phyloP scores from a whole-genome alignment of 2,113 vertebrate genomes.

The Corvus cornix region DNA sequence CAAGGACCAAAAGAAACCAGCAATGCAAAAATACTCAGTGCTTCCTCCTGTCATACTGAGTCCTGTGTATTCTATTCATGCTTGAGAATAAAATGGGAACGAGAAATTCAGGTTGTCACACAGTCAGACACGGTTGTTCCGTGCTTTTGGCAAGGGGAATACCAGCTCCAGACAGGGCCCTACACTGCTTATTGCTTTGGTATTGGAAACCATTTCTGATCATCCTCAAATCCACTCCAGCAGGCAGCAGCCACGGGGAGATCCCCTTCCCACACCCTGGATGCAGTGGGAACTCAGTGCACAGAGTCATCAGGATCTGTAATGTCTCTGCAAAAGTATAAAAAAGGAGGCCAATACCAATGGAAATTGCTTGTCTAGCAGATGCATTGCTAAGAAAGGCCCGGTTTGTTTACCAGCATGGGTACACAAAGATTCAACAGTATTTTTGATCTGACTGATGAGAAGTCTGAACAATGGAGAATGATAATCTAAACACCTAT shows the following conservation, averaged over 20 bases:
- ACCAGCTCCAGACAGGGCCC: not conserved
- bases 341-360: not conserved
- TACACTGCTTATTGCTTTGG: fast-evolving
- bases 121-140: fast-evolving
- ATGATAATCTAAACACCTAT: not conserved
- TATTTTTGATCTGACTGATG: not conserved
- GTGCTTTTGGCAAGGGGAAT: not conserved
- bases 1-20: not conserved
- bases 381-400: not conserved
- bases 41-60: not conserved
- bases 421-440: not conserved
- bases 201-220: not conserved
- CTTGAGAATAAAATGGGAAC: not conserved
- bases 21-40: not conserved
- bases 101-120: not conserved
- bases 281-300: not conserved
- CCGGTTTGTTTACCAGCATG: not conserved
- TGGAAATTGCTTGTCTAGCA: not conserved
- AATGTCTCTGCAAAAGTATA: not conserved
- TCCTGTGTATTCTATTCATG: fast-evolving
- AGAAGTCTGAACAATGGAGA: not conserved
- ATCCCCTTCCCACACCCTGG: not conserved
- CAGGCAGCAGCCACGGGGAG: fast-evolving
- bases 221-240: not conserved
- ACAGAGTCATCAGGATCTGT: not conserved